Base-by-base conservation (phyloP, 2,113 vertebrate genomes). In the Rhipidura dahli region DNA sequence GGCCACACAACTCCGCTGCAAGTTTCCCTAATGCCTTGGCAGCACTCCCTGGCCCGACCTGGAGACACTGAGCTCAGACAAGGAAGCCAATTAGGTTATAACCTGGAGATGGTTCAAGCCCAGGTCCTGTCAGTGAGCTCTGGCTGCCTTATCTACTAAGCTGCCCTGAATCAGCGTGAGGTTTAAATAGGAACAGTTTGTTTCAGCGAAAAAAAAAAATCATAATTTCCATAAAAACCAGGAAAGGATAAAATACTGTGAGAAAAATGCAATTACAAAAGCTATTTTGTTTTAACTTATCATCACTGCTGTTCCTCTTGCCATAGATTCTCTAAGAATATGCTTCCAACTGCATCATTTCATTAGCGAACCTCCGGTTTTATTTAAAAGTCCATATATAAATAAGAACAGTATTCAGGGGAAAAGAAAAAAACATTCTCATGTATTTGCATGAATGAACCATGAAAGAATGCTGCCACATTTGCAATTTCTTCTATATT, bases 51-150 rank as follows among this genome's bases (percentile, higher is more conserved):
- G 40, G 39, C 91, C 87, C 85, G 84, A 97, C 72, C 68, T 50
- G 33, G 63, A 94, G 87, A 89, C 65, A 49, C 73, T 35, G 73
- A 92, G 59, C 87, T 83, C 57, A 79, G 78, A 73, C 7, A 1
- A 35, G 83, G 90, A 81, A 73, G 81, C 45, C 73, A 79, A 92
- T 96, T 96, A 97, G 96, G 96, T 97, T 95, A 89, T 93, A 97
- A 97, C 96, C 96, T 83, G 87, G 47, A 94, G 27, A 76, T 83
- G 73, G 75, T 87, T 96, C 91, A 79, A 81, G 44, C 59, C 37
- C 64, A 87, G 70, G 49, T 92, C 86, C 83, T 49, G 15, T 19
- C 72, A 10, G 49, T 88, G 84, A 96, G 72, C 78, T 63, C 72
- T 40, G 60, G 17, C 80, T 71, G 40, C 37, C 8, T 56, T 35